Percentiles rank a stretch among this genome's conserved stretches.
These are phyloP conservation scores for Drosophila rubida DNA, from an alignment of 2,888 invertebrate genomes.

Conservation along the genomic window DNA sequence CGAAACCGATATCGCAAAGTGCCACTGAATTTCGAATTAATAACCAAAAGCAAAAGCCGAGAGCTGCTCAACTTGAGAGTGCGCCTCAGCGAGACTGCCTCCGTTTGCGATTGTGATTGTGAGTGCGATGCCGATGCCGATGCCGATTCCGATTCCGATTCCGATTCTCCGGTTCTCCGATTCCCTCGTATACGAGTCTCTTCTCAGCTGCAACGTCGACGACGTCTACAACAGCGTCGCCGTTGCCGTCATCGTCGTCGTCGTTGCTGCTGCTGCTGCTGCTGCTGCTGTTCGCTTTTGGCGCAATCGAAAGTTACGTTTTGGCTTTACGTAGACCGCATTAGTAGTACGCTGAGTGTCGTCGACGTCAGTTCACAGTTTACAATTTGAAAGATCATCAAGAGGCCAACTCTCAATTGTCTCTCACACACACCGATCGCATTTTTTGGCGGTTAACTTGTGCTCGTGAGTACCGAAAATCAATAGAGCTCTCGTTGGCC, in stretches of 20 bases:
- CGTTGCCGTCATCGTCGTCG: not conserved
- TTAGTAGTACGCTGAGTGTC: conserved; percentile 69
- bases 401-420: not conserved
- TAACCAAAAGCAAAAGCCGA: not conserved
- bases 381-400: conserved; percentile 6
- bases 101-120: conserved; percentile 7
- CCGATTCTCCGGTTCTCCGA: conserved; percentile 18
- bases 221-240: not conserved
- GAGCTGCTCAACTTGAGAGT: conserved; percentile 35
- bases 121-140: no score
- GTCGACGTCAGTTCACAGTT: conserved; percentile 66
- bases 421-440: not conserved
- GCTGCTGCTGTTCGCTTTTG: conserved; percentile 53
- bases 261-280: conserved; percentile 21
- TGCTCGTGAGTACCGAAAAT: conserved; percentile 14
- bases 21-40: not conserved
- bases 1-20: not conserved
- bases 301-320: conserved; percentile 79
- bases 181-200: conserved; percentile 10
- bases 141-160: conserved; percentile 16
- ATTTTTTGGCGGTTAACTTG: conserved; percentile 9
- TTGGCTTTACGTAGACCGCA: conserved; percentile 72
- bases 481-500: not conserved
- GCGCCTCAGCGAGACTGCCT: not conserved
- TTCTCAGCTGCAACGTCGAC: conserved; percentile 14